Conservation (phyloP, 2,888 invertebrate genomes). For the Schrankia costaestrigalis region DNA sequence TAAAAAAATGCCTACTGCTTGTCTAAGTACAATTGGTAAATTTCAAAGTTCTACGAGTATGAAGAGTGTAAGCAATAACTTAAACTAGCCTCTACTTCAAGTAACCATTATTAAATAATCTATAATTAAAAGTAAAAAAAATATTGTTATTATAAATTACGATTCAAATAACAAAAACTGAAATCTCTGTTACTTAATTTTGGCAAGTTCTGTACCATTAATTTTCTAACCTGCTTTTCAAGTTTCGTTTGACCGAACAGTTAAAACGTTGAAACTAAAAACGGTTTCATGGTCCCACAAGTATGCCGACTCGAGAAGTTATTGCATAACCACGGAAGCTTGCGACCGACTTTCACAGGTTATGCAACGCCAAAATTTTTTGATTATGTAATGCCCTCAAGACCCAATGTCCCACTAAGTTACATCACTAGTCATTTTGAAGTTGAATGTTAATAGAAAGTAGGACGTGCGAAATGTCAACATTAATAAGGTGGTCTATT, state of each 20-base stretch:
- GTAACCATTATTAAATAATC: no score
- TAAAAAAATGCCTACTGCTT: no score
- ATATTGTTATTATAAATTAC: no score
- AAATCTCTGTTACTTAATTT: no score
- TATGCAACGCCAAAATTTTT: constrained; percentile 61
- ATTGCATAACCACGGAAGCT: constrained; percentile 70
- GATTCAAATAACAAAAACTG: not conserved
- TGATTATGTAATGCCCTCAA: constrained; percentile 66
- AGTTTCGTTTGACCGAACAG: constrained; percentile 26
- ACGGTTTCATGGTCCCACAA: constrained; percentile 50
- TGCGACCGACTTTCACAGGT: constrained; percentile 72
- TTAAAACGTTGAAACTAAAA: constrained; percentile 28
- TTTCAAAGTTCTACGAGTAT: no score
- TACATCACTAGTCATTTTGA: constrained; percentile 64
- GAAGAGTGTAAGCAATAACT: no score
- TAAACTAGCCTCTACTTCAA: no score
- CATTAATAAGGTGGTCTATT: constrained; percentile 38
- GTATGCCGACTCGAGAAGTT: constrained; percentile 54
- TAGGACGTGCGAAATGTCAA: constrained; percentile 70
- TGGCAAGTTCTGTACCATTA: not conserved
- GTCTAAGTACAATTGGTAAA: no score
- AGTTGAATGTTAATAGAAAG: constrained; percentile 73
- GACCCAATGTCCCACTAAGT: constrained; percentile 76
- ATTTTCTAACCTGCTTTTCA: constrained; percentile 23
- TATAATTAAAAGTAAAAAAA: no score